Percentiles rank a stretch among this genome's conserved stretches.
These are phyloP conservation scores for Synanthedon andrenaeformis DNA, from an alignment of 2,888 invertebrate genomes.

Conservation along the genomic window DNA sequence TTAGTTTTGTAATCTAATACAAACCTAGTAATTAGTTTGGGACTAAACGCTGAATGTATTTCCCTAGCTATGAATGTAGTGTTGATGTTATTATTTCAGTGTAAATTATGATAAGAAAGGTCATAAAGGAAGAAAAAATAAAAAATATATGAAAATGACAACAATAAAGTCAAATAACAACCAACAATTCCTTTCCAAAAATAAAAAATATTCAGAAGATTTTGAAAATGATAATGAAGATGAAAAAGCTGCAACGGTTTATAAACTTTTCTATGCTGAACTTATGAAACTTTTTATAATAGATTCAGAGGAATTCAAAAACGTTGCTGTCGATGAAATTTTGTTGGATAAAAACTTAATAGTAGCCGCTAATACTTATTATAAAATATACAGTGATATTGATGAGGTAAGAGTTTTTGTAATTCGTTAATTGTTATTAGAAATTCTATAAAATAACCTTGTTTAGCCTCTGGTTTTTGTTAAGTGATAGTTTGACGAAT, in stretches of 20 bases:
- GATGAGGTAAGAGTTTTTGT: conserved; percentile 54
- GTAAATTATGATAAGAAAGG: conserved; percentile 33
- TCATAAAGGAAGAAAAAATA: conserved; percentile 17
- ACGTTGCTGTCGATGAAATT: conserved; percentile 33
- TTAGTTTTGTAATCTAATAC: too few relatives aligned
- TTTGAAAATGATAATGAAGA: conserved; percentile 22
- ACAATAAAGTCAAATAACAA: neutral
- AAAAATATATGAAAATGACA: conserved; percentile 1
- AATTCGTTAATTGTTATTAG: too few relatives aligned
- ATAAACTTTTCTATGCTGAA: conserved; percentile 48
- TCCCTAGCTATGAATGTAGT: neutral
- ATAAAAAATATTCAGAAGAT: conserved; percentile 11
- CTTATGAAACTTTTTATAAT: conserved; percentile 52
- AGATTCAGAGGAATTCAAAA: conserved; percentile 32
- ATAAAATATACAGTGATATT: conserved; percentile 62
- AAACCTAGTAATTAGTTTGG: too few relatives aligned
- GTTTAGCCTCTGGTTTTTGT: too few relatives aligned
- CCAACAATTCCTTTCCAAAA: conserved; percentile 9
- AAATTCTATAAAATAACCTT: too few relatives aligned
- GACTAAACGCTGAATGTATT: too few relatives aligned
- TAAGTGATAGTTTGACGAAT: too few relatives aligned
- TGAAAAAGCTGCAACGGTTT: conserved; percentile 23
- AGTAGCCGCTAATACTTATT: conserved; percentile 52
- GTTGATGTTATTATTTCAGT: conserved; percentile 16
- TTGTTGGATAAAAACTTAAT: conserved; percentile 54